Evolutionary conservation across 2,888 invertebrate genomes (phyloP), one percentile per base, ranked within the genome.

Genomic region (Bruchidius siliquastri): DNA sequence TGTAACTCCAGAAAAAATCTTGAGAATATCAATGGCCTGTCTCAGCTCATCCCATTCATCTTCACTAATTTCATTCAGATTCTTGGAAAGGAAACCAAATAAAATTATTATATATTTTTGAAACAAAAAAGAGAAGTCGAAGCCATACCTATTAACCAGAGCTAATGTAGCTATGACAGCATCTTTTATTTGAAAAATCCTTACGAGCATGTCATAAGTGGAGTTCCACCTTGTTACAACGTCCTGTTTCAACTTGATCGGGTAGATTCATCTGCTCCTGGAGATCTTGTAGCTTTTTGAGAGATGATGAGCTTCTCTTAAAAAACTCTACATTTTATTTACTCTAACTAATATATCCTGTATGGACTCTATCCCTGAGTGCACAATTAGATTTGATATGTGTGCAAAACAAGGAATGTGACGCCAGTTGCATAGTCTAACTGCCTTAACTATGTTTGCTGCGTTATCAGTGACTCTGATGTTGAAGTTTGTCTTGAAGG

Each of bases 401-500:
- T 76, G 74, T n/a, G 76, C 76, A 72, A 75, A 74, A 74, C 73
- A 75, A 13, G 69, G 70, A 71, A 69, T 49, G 26, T 21, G 30
- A 3, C 70, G 67, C 74, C 74, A 74, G 20, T 66, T 21, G 21
- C 68, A 30, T 22, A 75, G 18, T 22, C 67, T 67, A 26, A 69
- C 67, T 20, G 74, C 72, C 20, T 72, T 67, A 22, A 21, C 26
- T 67, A 72, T 70, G 66, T 74, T 74, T 13, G 72, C 73, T 70
- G 74, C 72, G 67, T 76, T 76, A 70, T 74, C 74, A 30, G 73
- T 49, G 49, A 49, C 0, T 30, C 71, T 69, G 66, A 68, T 2
- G 71, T 70, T 66, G 74, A 72, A 0, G 75, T 76, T 76, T 76
- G 74, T 74, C 76, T 22, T 13, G 76, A 72, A 22, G 76, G 76